phyloP scores from a whole-genome alignment of 2,113 vertebrate genomes.

The Lepus timidus region DNA sequence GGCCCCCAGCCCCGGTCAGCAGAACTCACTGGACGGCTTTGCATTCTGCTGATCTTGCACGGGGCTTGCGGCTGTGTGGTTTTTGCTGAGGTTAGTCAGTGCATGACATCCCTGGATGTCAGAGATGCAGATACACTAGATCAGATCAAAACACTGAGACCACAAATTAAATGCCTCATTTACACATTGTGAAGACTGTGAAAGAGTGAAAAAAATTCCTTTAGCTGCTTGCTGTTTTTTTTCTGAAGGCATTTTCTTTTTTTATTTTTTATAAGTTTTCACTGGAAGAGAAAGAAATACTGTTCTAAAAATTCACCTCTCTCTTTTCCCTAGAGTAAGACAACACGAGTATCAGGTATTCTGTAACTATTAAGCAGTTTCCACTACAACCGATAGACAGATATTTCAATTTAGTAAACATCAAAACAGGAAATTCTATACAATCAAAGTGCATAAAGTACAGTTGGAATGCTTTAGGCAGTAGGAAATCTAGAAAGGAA shows the following conservation, averaged over 20 bases:
- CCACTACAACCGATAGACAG: neutral
- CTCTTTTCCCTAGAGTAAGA: neutral
- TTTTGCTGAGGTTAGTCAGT: constrained; percentile 51
- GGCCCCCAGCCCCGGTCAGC: neutral
- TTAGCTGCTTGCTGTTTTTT: neutral
- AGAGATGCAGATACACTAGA: constrained; percentile 17
- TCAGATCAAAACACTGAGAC: constrained; percentile 58
- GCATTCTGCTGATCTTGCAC: constrained; percentile 59
- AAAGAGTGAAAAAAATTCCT: neutral
- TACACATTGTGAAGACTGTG: neutral
- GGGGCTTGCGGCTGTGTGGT: neutral
- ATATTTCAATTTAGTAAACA: neutral
- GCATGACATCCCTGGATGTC: neutral
- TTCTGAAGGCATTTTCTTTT: neutral
- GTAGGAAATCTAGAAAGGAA: neutral
- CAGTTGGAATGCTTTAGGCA: neutral
- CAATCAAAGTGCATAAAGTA: neutral
- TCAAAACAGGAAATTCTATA: neutral
- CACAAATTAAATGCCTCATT: constrained; percentile 56
- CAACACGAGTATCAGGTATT: neutral
- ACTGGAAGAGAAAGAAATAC: neutral
- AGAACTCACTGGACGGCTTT: neutral
- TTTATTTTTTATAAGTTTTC: neutral
- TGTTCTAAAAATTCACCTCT: neutral
- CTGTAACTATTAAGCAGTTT: neutral